Base-by-base conservation (phyloP, 2,888 invertebrate species). In the Xestia c-nigrum region DNA sequence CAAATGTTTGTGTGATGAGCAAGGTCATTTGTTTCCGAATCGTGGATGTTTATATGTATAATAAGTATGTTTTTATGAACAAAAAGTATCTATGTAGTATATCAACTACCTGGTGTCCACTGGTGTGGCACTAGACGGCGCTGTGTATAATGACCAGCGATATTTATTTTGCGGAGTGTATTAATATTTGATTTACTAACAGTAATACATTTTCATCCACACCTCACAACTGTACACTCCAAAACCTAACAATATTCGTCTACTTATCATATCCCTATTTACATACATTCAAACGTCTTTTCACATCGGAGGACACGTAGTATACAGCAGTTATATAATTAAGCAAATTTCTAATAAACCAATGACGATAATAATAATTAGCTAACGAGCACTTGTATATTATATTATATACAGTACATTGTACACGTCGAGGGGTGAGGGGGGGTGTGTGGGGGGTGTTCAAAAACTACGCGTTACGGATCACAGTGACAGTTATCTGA, bases 401-500 rank as follows among this genome's bases (percentile, higher is more conserved):
- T 87, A 88, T 88, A 77, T 87, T 86, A 87, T 88, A 77, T 87
- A 90, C 87, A 89, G 73, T 74, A 81, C 74, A 64, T 65, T 80
- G 74, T 78, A 87, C 81, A 85, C 84, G 84, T 55, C 73, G 76
- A 85, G 81, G 84, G 74, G 77, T 75, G 72, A 74, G 81, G 88
- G 87, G 85, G 85, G 88, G 85, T 83, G 88, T 89, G 90, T 85
- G 87, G 85, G 83, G 88, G 89, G 89, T 89, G 87, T 92, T 89
- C 90, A 93, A 92, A 92, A 93, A 93, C 91, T 94, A 95, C 92
- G 91, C 93, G 94, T 95, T 95, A 93, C 93, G 94, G 95, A 96
- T 96, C 96, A 96, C 96, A 96, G 96, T 93, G 94, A 93, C 93
- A 94, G 94, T 95, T 95, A 92, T 93, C 91, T 94, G 95, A 95